Conservation (phyloP, 2,113 vertebrate species). For the Leuciscus idus region DNA sequence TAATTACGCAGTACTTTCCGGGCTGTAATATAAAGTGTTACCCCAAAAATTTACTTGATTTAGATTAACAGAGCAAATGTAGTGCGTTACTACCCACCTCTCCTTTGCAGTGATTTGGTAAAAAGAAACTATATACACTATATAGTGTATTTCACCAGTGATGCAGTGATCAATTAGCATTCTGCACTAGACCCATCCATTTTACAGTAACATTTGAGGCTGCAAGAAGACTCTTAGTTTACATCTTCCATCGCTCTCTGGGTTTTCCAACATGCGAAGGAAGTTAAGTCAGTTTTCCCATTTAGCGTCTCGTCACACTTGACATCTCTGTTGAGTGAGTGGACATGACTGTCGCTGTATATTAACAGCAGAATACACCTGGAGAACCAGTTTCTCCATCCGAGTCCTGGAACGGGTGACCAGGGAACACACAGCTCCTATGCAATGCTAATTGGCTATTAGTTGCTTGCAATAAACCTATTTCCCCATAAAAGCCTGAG, state of each 20-base stretch:
- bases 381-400: slow-evolving; percentile 36
- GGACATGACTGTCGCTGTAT: slow-evolving; percentile 54
- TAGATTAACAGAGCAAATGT: too few species aligned
- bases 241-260: neutral
- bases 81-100: too few species aligned
- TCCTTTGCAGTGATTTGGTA: neutral
- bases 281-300: slow-evolving; percentile 47
- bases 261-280: slow-evolving; percentile 54
- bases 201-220: neutral
- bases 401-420: slow-evolving; percentile 66
- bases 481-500: slow-evolving; percentile 28
- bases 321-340: slow-evolving; percentile 66
- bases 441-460: slow-evolving; percentile 71
- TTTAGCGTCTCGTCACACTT: slow-evolving; percentile 65
- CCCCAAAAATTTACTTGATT: neutral
- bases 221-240: neutral
- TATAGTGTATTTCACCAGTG: neutral
- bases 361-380: neutral
- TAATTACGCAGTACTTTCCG: too few species aligned
- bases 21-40: too few species aligned
- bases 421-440: slow-evolving; percentile 63
- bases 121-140: neutral
- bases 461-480: slow-evolving; percentile 44
- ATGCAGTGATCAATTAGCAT: neutral
- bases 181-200: neutral